Evolutionary conservation across 2,888 invertebrate genomes (phyloP), one percentile per base, ranked within the genome.

Genomic region (Xanthostigma xanthostigma): DNA sequence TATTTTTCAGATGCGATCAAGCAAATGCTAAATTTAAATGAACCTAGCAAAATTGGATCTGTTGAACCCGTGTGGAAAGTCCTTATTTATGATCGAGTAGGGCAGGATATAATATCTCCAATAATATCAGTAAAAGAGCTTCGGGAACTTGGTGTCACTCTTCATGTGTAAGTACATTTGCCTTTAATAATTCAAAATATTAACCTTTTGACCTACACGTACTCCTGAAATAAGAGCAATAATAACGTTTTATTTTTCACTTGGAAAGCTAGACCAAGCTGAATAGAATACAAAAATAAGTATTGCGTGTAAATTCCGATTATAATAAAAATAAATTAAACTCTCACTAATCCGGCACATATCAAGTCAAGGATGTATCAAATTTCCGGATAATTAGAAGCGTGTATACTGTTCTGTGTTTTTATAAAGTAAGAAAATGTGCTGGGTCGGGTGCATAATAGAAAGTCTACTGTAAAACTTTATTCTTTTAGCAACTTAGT

Each of bases 61-160:
- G 77, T 82, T 37, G 91, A 96, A 69, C 94, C 95, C 27, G 84
- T 87, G 11, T 96, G 95, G 95, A 96, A 96, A 73, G 83, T 98
- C 50, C 72, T 98, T 52, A 82, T 99, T 53, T 97, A 96, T 63
- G 98, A 99, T 66, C 79, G 90, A 59, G 81, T 87, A 56, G 97
- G 97, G 4, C 97, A 98, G 70, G 97, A 98, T 64, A 94, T 99
- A 45, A 94, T 99, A 59, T 95, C 97, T 11, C 97, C 98, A 0
- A 69, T 99, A 46, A 79, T 99, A 61, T 90, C 94, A 14, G 85
- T 98, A 13, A 94, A 94, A 66, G 96, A 98, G 62, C 73, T 98
- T 4, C 70, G 97, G 58, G 96, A 97, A 65, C 71, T 93, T 60
- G 97, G 98, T 53, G 93, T 99, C 40, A 99, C 98, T 37, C 76